Conservation (phyloP, 2,888 invertebrate species). For the Gortyna flavago region DNA sequence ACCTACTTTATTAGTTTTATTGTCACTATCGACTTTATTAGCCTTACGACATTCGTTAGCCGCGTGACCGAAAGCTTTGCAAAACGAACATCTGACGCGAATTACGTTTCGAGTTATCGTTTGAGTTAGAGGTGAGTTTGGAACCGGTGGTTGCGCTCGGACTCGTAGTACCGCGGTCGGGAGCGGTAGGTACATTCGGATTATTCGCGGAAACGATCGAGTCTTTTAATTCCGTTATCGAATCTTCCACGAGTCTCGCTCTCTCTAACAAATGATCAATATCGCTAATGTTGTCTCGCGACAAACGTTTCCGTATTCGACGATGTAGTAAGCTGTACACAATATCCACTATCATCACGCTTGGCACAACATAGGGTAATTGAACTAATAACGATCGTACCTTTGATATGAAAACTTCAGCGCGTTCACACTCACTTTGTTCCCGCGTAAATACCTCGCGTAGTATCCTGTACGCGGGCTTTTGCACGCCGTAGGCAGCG, state of each 20-base stretch:
- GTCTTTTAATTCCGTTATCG: not conserved
- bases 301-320: constrained; percentile 1
- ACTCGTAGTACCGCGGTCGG: not conserved
- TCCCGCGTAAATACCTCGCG: not conserved
- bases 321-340: constrained; percentile 5
- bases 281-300: not conserved
- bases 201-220: constrained; percentile 5
- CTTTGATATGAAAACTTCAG: not conserved
- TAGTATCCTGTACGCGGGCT: not conserved
- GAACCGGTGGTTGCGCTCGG: not conserved
- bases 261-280: constrained; percentile 8
- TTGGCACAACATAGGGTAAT: constrained; percentile 7
- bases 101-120: not conserved
- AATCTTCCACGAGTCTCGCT: constrained; percentile 8
- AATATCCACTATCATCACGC: not conserved
- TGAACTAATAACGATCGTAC: not conserved
- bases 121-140: not conserved
- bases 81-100: not conserved
- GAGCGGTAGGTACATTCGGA: not conserved
- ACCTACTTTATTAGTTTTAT: not conserved
- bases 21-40: not conserved
- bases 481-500: not conserved
- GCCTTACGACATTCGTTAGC: not conserved
- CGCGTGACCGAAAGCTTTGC: not conserved
- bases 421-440: not conserved